Base-by-base conservation (phyloP, 2,797 vertebrate genomes). In the Aselliscus stoliczkanus region DNA sequence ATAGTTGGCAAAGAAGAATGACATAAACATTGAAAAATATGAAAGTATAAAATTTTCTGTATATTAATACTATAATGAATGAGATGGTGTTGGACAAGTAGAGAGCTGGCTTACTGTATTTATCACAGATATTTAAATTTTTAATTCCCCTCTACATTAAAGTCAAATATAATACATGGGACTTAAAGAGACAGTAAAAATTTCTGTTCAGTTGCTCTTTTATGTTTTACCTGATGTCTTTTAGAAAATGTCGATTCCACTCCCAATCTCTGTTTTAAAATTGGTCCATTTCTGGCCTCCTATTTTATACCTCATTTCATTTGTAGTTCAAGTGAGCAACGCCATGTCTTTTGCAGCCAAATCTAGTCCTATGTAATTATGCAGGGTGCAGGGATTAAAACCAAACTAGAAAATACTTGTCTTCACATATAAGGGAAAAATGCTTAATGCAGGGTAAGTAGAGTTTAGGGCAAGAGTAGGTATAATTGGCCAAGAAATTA, bases 11-110 rank as follows among this genome's bases (percentile, higher is more conserved):
- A 92, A n/a, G 27, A 93, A 96, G 69, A 96, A 96, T 3, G 3
- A 65, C 62, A 73, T 69, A n/a, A 93, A 86, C 23, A 29, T 87
- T 82, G 52, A 88, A 90, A 94, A 69, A 62, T 90, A 95, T 88
- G 69, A 64, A 95, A 88, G 18, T 76, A 64, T 27, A 37, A 6
- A 76, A 4, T 9, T 92, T 69, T 89, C 47, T 79, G 31, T 73
- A 76, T 29, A 60, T 82, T 97, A 83, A 37, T 31, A 34, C 5
- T 83, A 82, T 50, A 82, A 94, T 75, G 27, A 25, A 92, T 90
- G 44, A 58, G 39, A 34, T 72, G 4, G 18, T 52, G n/a, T 50
- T 31, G 50, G 54, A 65, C 93, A 97, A 93, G 77, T 76, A 44
- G 39, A 96, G 52, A 96, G n/a, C 9, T 92, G 2, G 2, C 13